These are phyloP conservation scores for Sebastes ruberrimus DNA, from an alignment of 2,797 vertebrate species.

Conservation along the genomic window DNA sequence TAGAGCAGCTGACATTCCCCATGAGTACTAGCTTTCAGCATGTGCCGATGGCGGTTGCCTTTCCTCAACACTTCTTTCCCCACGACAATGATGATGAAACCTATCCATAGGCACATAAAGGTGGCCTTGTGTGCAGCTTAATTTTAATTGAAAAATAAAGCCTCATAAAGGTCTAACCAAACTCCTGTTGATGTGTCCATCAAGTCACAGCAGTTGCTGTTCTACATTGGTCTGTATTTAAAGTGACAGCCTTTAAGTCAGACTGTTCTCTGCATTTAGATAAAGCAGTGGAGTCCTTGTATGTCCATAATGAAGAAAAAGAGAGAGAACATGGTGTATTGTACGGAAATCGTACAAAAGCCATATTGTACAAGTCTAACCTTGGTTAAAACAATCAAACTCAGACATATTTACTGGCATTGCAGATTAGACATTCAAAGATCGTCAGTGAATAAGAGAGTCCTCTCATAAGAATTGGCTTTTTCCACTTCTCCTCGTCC, in stretches of 20 bases:
- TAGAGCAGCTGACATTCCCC: neutral
- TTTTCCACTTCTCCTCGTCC: neutral
- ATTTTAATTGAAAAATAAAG: neutral
- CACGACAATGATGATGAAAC: neutral
- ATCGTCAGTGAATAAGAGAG: neutral
- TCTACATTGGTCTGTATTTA: neutral
- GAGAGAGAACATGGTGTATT: too few species aligned
- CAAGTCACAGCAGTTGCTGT: neutral
- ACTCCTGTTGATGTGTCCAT: neutral
- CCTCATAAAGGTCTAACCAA: neutral
- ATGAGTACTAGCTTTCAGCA: neutral
- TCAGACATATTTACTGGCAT: neutral
- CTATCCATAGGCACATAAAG: neutral
- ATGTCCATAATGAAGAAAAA: neutral
- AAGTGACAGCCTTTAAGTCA: neutral
- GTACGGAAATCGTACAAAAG: neutral
- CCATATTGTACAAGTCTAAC: neutral
- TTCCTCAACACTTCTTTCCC: neutral
- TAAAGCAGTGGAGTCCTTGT: neutral
- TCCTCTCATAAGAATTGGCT: neutral
- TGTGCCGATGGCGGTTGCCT: neutral
- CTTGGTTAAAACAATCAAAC: neutral
- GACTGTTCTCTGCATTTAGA: neutral
- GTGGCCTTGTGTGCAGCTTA: neutral
- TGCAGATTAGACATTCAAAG: neutral